phyloP scores from a whole-genome alignment of 2,888 invertebrate species.

The Euzophera pinguis region DNA sequence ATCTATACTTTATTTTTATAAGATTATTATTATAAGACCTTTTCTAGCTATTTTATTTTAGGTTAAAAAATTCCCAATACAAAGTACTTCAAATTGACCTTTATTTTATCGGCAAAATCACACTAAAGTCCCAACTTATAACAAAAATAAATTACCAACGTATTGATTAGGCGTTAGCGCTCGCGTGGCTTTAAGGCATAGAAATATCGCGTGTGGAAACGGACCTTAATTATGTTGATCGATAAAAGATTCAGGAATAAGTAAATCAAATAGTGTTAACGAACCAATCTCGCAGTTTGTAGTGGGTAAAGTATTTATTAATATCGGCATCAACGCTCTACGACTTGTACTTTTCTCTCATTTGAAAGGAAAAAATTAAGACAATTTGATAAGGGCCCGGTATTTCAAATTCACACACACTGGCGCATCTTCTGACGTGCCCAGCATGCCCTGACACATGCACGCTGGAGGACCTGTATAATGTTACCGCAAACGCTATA shows the following conservation, averaged over 20 bases:
- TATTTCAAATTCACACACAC: too few relatives aligned
- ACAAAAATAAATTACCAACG: neutral
- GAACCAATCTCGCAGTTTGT: conserved; percentile 2
- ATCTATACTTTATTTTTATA: too few relatives aligned
- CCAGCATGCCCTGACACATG: too few relatives aligned
- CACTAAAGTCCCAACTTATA: neutral
- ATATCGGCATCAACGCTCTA: neutral
- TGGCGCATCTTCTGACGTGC: too few relatives aligned
- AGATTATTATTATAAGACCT: too few relatives aligned
- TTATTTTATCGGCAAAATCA: neutral
- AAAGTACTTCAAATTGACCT: neutral
- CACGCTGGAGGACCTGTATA: too few relatives aligned
- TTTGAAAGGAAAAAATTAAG: neutral
- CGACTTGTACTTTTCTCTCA: too few relatives aligned
- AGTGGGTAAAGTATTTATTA: neutral
- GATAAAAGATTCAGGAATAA: conserved; percentile 5
- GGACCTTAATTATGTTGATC: conserved; percentile 8
- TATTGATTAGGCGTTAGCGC: conserved; percentile 5
- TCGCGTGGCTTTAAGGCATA: conserved; percentile 4
- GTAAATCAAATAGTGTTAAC: conserved; percentile 8
- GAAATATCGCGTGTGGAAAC: conserved; percentile 5
- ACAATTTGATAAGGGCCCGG: too few relatives aligned
- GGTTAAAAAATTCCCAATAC: neutral
- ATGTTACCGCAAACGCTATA: too few relatives aligned
- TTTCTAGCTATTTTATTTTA: too few relatives aligned